A percentile compares a stretch with the other conserved stretches of the same genome.
phyloP scores from a whole-genome alignment of 2,113 vertebrate species.

The Dipodomys spectabilis region DNA sequence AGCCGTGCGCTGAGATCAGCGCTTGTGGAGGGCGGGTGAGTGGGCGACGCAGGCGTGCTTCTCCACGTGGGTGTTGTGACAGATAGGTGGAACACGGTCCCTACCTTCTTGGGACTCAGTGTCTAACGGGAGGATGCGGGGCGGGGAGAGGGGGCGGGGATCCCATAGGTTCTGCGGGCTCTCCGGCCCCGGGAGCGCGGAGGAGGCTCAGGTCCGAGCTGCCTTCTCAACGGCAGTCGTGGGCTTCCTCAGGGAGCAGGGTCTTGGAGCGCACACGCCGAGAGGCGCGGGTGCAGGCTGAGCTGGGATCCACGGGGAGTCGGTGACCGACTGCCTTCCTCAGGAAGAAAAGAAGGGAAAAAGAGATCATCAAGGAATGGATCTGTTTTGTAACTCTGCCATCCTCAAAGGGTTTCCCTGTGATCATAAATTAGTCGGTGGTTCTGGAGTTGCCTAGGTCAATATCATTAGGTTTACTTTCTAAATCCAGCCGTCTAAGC shows the following conservation, averaged over 20 bases:
- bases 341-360: neutral
- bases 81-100: neutral
- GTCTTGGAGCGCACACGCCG: neutral
- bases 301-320: neutral
- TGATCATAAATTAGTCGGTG: neutral
- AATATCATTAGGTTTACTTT: constrained; percentile 34
- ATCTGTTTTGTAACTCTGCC: constrained; percentile 3
- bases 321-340: neutral
- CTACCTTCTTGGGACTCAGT: neutral
- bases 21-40: neutral
- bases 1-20: too few relatives aligned
- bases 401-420: neutral
- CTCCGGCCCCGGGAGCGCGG: neutral
- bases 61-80: neutral
- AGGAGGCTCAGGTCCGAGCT: neutral
- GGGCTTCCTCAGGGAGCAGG: neutral
- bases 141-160: neutral
- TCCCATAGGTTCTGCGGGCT: too few relatives aligned
- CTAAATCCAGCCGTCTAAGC: neutral
- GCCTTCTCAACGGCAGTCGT: neutral
- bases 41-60: neutral
- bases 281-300: neutral
- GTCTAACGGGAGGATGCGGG: neutral
- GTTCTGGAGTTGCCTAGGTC: constrained; percentile 19
- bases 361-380: neutral